Percentiles rank a stretch among this genome's conserved stretches.
Conservation (phyloP, 2,113 vertebrate genomes). For the Cebus imitator region DNA sequence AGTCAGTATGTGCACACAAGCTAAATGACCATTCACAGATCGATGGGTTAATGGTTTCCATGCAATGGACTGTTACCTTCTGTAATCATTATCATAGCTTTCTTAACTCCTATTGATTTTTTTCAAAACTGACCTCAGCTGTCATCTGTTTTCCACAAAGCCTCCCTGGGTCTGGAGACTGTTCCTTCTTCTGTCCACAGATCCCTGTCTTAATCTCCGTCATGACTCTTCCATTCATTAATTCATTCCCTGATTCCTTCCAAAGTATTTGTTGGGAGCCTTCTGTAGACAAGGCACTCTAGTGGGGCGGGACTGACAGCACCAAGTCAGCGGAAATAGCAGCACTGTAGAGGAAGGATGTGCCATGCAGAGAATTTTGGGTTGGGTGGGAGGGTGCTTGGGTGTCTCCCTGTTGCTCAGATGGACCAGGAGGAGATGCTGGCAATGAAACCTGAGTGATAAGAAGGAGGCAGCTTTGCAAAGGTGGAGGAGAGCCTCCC, state of each 20-base stretch:
- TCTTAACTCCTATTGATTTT: no score
- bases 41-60: rapidly evolving
- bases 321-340: background rate
- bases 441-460: rapidly evolving
- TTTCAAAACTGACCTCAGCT: no score
- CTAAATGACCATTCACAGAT: background rate
- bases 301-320: no score
- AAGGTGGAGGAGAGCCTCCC: background rate
- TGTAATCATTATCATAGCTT: rapidly evolving
- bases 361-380: rapidly evolving
- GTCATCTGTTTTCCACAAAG: background rate
- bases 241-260: background rate
- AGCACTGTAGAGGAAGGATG: rapidly evolving
- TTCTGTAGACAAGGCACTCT: background rate
- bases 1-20: background rate
- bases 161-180: background rate
- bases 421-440: background rate
- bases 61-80: rapidly evolving
- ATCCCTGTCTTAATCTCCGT: background rate
- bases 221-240: rapidly evolving
- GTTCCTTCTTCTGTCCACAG: background rate
- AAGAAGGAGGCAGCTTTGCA: background rate
- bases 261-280: background rate
- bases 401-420: background rate
- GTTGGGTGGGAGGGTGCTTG: no score